Evolutionary conservation across 1,140 invertebrate genomes (phyloP).

Genomic region (Thaumatotibia leucotreta): DNA sequence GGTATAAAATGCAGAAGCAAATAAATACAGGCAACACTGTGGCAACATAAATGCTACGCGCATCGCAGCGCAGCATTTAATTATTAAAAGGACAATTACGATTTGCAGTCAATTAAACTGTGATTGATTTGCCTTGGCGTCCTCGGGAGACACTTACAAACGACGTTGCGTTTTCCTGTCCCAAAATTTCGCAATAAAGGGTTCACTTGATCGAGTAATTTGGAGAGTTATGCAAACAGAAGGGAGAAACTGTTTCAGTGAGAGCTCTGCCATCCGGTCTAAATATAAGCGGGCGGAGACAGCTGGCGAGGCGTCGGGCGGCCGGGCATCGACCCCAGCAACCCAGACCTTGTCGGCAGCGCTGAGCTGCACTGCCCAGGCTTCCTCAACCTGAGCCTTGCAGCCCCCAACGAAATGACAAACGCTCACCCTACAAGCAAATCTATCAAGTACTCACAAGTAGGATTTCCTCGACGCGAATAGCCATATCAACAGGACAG

Average conservation of each 20-base stretch:
- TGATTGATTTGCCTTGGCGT: neutral
- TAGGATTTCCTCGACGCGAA: slow-evolving; percentile 15
- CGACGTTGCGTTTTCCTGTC: neutral
- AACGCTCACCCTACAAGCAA: neutral
- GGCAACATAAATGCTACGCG: neutral
- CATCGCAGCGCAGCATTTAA: no score
- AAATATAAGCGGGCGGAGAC: slow-evolving; percentile 53
- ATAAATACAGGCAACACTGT: no score
- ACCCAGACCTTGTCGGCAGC: slow-evolving; percentile 49
- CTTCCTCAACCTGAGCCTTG: neutral
- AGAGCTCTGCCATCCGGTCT: slow-evolving; percentile 53
- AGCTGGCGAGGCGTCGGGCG: slow-evolving; percentile 25
- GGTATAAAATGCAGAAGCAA: no score
- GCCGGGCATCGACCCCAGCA: slow-evolving; percentile 41
- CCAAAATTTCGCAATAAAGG: slow-evolving; percentile 24
- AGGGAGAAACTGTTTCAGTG: slow-evolving; percentile 47
- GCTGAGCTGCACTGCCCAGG: slow-evolving; percentile 17
- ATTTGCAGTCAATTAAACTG: neutral
- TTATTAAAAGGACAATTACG: neutral
- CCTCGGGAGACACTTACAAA: neutral
- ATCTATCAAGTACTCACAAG: neutral
- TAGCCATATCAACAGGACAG: slow-evolving; percentile 24
- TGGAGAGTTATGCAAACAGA: slow-evolving; percentile 40
- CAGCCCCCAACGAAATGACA: neutral
- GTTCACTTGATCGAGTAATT: slow-evolving; percentile 30